phyloP scores from a whole-genome alignment of 2,113 vertebrate species.

The Zosterops hypoxanthus region DNA sequence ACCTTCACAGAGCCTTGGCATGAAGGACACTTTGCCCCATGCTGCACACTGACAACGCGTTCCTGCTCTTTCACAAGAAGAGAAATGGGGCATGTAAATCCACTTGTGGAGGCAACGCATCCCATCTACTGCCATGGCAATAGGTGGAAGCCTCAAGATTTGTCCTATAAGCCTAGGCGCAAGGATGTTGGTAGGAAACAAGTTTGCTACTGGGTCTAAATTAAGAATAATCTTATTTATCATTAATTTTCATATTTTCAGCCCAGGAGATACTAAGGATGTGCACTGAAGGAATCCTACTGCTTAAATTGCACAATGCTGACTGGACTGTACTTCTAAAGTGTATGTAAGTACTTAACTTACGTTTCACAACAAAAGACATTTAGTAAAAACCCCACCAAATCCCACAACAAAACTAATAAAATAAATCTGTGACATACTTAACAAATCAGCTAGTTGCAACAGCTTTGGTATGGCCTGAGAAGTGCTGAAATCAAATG shows the following conservation, averaged over 20 bases:
- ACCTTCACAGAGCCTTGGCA: fast-evolving
- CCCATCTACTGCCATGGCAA: neutral
- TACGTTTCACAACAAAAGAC: neutral
- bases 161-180: fast-evolving
- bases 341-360: neutral
- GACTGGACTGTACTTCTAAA: neutral
- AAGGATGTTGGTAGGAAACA: neutral
- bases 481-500: neutral
- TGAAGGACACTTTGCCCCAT: neutral
- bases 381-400: neutral
- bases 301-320: neutral
- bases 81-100: neutral
- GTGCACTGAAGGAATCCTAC: neutral
- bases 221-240: neutral
- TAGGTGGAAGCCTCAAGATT: neutral
- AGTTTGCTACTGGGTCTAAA: neutral
- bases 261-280: neutral
- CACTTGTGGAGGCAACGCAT: neutral
- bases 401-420: neutral
- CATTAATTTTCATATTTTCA: neutral
- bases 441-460: neutral
- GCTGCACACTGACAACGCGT: neutral
- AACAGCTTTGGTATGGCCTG: neutral
- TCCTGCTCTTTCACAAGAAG: neutral
- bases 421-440: neutral